Evolutionary conservation across 2,888 invertebrate species (phyloP), one percentile per base, ranked within the genome.

Genomic region (Ernsta delagoae): DNA sequence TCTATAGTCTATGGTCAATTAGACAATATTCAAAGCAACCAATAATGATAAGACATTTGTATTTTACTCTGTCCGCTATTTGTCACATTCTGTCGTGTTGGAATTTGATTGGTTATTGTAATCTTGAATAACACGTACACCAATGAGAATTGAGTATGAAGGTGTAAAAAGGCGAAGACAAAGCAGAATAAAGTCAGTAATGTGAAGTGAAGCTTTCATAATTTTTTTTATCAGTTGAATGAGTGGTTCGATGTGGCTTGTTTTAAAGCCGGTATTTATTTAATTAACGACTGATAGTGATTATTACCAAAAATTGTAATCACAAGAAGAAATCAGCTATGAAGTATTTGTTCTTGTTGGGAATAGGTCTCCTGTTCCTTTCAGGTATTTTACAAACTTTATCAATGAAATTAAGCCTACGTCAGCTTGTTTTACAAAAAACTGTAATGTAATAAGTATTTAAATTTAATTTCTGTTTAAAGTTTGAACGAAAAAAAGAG

Each of bases 31-130:
- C 7, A 24, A 53, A 24, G 50, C 34, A 36, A 72, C 91, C 91
- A 92, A 92, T 92, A 60, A 73, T 7, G 75, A 76, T 72, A 12
- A 77, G 83, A 89, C 91, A 91, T 89, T 86, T 91, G 91, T 85
- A 83, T 83, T 73, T 78, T 73, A 54, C 72, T 75, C 75, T 80
- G 76, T 82, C 70, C 80, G 41, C 56, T 74, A 90, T 91, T 91
- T 82, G 90, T 75, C 72, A 70, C 74, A 73, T 66, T 9, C 67
- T 77, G 81, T 80, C 90, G 91, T 91, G 91, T 77, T 74, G 69
- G 0, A 6, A 31, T 54, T 5, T 73, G 48, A 88, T 90, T 88
- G 79, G 90, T 66, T 31, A 66, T 60, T 5, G 16, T n/a, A 5
- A 12, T 36, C 31, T 9, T 5, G 3, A 45, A 48, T 50, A 9